These are phyloP conservation scores for Chrysotoxum bicinctum DNA, from an alignment of 2,888 invertebrate species.

Conservation along the genomic window DNA sequence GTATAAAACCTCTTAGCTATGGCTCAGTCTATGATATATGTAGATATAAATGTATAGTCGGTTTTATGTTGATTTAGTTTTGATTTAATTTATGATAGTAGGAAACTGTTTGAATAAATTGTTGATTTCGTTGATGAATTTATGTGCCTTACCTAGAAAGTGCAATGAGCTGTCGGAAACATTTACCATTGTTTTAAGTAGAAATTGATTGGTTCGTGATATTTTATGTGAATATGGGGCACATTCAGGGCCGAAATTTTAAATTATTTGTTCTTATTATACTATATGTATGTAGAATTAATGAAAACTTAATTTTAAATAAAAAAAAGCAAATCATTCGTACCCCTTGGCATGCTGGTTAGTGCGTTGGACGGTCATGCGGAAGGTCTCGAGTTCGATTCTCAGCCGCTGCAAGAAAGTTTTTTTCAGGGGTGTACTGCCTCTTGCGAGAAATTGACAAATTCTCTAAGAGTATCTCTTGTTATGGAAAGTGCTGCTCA, in stretches of 20 bases:
- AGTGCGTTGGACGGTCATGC: too few species aligned
- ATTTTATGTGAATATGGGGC: neutral
- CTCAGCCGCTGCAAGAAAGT: too few species aligned
- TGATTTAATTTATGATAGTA: conserved; percentile 29
- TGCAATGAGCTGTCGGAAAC: conserved; percentile 21
- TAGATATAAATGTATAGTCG: neutral
- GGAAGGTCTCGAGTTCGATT: too few species aligned
- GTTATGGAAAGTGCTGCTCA: too few species aligned
- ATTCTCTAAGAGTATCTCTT: too few species aligned
- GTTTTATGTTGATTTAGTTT: neutral
- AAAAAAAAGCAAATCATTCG: too few species aligned
- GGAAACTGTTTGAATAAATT: conserved; percentile 19
- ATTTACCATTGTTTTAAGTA: conserved; percentile 1
- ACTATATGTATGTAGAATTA: too few species aligned
- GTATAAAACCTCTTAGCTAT: neutral
- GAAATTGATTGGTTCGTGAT: neutral
- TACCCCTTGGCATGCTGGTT: too few species aligned
- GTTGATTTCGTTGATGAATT: conserved; percentile 16
- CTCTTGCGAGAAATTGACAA: too few species aligned
- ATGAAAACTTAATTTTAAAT: too few species aligned
- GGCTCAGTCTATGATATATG: neutral
- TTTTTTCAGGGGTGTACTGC: too few species aligned
- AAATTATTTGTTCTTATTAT: neutral
- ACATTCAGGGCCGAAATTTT: neutral
- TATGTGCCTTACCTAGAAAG: neutral